phyloP scores from a whole-genome alignment of 2,888 invertebrate genomes.

The Beris morrisii region DNA sequence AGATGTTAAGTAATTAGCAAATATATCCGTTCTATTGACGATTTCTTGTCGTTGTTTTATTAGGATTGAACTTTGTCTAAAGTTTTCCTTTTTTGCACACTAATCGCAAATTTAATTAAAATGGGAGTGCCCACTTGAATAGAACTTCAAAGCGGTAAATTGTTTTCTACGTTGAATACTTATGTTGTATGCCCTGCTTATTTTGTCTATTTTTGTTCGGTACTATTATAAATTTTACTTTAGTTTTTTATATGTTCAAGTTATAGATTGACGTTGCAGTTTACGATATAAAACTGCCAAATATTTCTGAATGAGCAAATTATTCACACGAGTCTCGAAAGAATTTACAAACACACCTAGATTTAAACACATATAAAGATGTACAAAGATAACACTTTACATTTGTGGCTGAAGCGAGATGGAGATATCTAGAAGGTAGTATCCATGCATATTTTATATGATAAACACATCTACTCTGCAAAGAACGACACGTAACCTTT shows the following conservation, averaged over 20 bases:
- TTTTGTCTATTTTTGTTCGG: too few species aligned
- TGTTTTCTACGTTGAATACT: too few species aligned
- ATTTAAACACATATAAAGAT: slow-evolving; percentile 1
- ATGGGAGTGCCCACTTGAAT: slow-evolving; percentile 27
- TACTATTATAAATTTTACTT: too few species aligned
- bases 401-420: too few species aligned
- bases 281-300: background rate
- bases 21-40: slow-evolving; percentile 19
- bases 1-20: slow-evolving; percentile 24
- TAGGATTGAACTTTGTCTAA: too few species aligned
- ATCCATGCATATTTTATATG: background rate
- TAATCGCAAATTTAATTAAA: background rate
- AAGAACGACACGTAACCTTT: slow-evolving; percentile 36
- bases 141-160: slow-evolving; percentile 11
- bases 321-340: slow-evolving; percentile 7
- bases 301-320: slow-evolving; percentile 20
- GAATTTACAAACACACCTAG: slow-evolving; percentile 18
- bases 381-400: slow-evolving; percentile 7
- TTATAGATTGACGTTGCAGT: too few species aligned
- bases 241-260: too few species aligned
- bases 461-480: slow-evolving; percentile 21
- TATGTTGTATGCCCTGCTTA: too few species aligned
- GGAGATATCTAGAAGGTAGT: too few species aligned
- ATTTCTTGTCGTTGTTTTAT: too few species aligned
- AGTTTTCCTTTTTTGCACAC: too few species aligned